Percentiles rank a stretch among this genome's conserved stretches.
phyloP scores from a whole-genome alignment of 2,888 invertebrate species.

The Pelosia muscerda region DNA sequence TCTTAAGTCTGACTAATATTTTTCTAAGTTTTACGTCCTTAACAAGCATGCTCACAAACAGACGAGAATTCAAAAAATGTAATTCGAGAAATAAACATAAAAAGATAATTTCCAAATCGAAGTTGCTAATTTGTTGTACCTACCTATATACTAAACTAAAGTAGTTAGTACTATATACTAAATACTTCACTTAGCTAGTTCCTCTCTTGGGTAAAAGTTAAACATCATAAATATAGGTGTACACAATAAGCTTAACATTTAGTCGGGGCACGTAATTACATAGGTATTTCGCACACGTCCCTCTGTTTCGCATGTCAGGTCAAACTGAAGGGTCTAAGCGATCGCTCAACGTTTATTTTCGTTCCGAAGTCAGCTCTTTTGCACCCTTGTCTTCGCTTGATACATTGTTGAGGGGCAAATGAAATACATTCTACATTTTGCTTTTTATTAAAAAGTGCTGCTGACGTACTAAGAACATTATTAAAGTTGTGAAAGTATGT shows the following conservation, averaged over 20 bases:
- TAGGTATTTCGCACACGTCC: slow-evolving; percentile 52
- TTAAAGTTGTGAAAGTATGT: slow-evolving; percentile 12
- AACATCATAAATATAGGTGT: slow-evolving; percentile 6
- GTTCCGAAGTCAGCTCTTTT: slow-evolving; percentile 76
- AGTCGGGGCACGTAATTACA: slow-evolving; percentile 41
- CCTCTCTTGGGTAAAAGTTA: background rate
- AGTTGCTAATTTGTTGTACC: no score
- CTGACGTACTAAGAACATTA: slow-evolving; percentile 14
- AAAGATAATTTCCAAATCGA: no score
- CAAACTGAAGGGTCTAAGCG: slow-evolving; percentile 69
- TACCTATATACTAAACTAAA: no score
- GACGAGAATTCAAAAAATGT: no score
- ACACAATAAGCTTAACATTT: slow-evolving; percentile 28
- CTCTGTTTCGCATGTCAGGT: slow-evolving; percentile 63
- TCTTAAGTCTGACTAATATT: no score
- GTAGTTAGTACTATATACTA: no score
- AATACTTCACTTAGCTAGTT: background rate
- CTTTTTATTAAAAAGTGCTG: slow-evolving; percentile 72
- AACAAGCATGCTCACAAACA: no score
- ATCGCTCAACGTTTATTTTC: slow-evolving; percentile 81
- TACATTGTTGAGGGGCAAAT: slow-evolving; percentile 80
- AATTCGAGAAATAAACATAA: no score
- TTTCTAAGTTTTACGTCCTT: no score
- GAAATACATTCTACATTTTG: slow-evolving; percentile 76
- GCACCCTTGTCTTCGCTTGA: slow-evolving; percentile 81